Evolutionary conservation across 2,113 vertebrate species (phyloP), one percentile per base, ranked within the genome.

Genomic region (Elgaria multicarinata): DNA sequence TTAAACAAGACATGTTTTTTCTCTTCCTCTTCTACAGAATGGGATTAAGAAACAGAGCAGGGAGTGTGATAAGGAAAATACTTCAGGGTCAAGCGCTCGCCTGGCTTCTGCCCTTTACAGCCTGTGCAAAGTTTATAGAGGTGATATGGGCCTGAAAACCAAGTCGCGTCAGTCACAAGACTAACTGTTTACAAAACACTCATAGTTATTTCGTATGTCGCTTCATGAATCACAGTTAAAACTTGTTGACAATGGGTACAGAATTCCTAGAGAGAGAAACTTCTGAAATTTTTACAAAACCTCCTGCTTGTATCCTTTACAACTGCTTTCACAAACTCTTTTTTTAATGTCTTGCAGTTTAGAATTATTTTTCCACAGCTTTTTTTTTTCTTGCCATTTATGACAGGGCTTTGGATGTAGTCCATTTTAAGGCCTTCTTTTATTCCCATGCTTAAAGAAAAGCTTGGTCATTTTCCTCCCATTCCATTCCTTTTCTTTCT

Each of bases 1-100:
- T 91, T 94, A 92, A 94, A 93, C 88, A 1, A 3, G 50, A 18
- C 89, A 90, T 94, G 94, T 94, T 95, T 95, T 95, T 69, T 31
- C 78, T 20, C 10, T 28, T 36, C 67, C 67, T 6, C 58, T 36
- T 39, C 50, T 93, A 75, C 92, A 90, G 92, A 94, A 95, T 79
- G 46, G 94, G 86, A 91, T 90, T 90, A 95, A 95, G 91, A 95
- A 96, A 92, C 0, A 0, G 71, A 66, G 58, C 75, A 92, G 90
- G 86, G 78, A 78, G 77, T 46, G 76, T 39, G 71, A 72, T 87
- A 80, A 91, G 92, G 91, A 92, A 93, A 93, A 87, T 87, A 85
- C 84, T 2, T 5, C 46, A 86, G 66, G 44, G 85, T 0, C 1
- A 90, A 18, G 6, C 67, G 44, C 87, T 4, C 50, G 69, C 62